Percentiles rank a stretch among this genome's conserved stretches.
Conservation (phyloP, 1,140 invertebrate genomes). For the Aricia agestis region DNA sequence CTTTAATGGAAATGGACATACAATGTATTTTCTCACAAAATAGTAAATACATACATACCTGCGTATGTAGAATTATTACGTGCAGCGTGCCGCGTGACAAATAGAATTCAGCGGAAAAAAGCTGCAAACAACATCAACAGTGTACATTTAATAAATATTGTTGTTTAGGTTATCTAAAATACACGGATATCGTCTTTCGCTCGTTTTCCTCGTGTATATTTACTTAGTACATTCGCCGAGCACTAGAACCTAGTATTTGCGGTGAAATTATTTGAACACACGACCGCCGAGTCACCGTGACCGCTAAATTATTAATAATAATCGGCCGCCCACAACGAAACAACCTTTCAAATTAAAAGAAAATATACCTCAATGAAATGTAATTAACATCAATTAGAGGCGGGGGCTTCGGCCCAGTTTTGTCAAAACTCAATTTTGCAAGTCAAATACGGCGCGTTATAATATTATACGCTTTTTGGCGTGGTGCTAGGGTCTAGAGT, state of each 20-base stretch:
- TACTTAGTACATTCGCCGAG: not conserved
- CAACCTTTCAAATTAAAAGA: constrained; percentile 15
- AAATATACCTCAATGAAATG: constrained; percentile 23
- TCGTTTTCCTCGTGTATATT: not conserved
- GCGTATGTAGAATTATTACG: too few relatives aligned
- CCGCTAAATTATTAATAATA: constrained; percentile 17
- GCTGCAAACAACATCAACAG: too few relatives aligned
- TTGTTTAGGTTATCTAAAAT: not conserved
- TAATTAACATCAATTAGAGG: constrained; percentile 51
- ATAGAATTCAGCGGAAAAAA: too few relatives aligned
- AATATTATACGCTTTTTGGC: not conserved
- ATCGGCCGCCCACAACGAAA: constrained; percentile 7
- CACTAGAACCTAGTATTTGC: not conserved
- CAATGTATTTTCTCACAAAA: too few relatives aligned
- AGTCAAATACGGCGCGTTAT: constrained; percentile 58
- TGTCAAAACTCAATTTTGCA: constrained; percentile 74
- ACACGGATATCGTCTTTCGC: not conserved
- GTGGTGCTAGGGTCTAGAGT: constrained; percentile 35
- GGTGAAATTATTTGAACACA: constrained; percentile 18
- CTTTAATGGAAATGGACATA: too few relatives aligned
- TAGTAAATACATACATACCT: too few relatives aligned
- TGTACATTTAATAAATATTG: not conserved
- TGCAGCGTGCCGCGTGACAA: too few relatives aligned
- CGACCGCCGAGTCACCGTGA: not conserved
- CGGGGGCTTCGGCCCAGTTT: constrained; percentile 53